Conservation (phyloP, 2,113 vertebrate genomes). For the Cromileptes altivelis region DNA sequence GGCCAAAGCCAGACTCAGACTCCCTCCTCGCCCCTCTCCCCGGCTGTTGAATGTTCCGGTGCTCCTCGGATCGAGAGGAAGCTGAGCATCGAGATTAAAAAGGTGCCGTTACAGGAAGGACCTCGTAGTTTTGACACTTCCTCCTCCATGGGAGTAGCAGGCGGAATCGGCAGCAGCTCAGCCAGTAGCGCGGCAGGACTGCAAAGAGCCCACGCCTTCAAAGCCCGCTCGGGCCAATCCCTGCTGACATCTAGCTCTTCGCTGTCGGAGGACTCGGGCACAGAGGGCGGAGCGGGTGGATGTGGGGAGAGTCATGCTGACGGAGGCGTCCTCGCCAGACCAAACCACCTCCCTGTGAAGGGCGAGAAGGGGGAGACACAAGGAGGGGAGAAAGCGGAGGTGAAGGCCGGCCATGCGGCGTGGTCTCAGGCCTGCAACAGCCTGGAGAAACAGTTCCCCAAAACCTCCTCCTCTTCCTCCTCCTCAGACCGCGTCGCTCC, state of each 20-base stretch:
- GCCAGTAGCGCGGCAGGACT: slow-evolving; percentile 75
- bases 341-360: slow-evolving; percentile 91
- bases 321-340: slow-evolving; percentile 84
- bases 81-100: slow-evolving; percentile 97
- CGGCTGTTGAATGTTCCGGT: slow-evolving; percentile 75
- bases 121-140: slow-evolving; percentile 93
- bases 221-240: slow-evolving; percentile 84
- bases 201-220: slow-evolving; percentile 91
- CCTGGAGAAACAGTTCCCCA: slow-evolving; percentile 79
- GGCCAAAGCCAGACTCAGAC: slow-evolving; percentile 60
- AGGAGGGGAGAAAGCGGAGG: slow-evolving; percentile 51
- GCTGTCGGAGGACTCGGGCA: slow-evolving; percentile 87
- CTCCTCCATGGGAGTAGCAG: slow-evolving; percentile 53
- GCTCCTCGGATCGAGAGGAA: slow-evolving; percentile 88
- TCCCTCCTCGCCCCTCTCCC: slow-evolving; percentile 55
- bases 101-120: slow-evolving; percentile 94
- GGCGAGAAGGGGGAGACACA: slow-evolving; percentile 74
- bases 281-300: slow-evolving; percentile 73
- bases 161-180: slow-evolving; percentile 25
- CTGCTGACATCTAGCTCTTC: slow-evolving; percentile 81
- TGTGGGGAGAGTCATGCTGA: slow-evolving; percentile 68
- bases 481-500: slow-evolving; percentile 73
- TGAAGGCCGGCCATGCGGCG: slow-evolving; percentile 83
- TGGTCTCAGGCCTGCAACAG: slow-evolving; percentile 82
- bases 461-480: slow-evolving; percentile 74